Base-by-base conservation (phyloP, 2,797 vertebrate species). In the Hipposideros larvatus region DNA sequence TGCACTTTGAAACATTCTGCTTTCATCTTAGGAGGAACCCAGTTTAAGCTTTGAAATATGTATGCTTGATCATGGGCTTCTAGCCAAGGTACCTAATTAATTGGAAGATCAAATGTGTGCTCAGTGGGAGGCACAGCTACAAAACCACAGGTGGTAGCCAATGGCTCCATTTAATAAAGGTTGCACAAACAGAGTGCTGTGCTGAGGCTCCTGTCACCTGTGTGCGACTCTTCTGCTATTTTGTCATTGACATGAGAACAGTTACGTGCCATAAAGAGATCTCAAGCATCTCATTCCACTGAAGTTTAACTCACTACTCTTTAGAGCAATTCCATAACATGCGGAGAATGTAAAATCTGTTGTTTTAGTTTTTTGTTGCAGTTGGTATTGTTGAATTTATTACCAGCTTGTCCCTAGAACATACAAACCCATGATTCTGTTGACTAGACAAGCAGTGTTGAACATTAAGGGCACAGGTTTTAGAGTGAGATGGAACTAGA, bases 1-100 rank as follows among this genome's bases (percentile, higher is more conserved):
- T 90, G 41, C 70, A 90, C 96, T 96, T 93, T 93, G 94, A 96
- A 95, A 87, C 84, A 73, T 91, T 96, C 68, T 79, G 63, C 95
- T 95, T 95, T 96, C 77, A 91, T 93, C 93, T 96, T 94, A 77
- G 51, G 88, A 95, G 83, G 92, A 94, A 73, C 82, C 79, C 78
- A n/a, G 77, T 78, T 96, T 94, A 96, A 88, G 94, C 90, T 97
- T 75, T 98, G 96, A 98, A 97, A 96, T 86, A 93, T 91, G 87
- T 70, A 91, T 79, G 91, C 89, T 61, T 37, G 73, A 75, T 71
- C 2, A 0, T 55, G 78, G 63, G 95, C 89, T 95, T 53, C 94
- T 34, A 97, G 96, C 97, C 97, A 96, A 92, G 95, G 87, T 91
- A 94, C 94, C 90, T 95, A 97, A 97, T 97, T 97, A 97, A 95